Evolutionary conservation across 2,113 vertebrate species (phyloP).

Genomic region (Gymnogyps californianus): DNA sequence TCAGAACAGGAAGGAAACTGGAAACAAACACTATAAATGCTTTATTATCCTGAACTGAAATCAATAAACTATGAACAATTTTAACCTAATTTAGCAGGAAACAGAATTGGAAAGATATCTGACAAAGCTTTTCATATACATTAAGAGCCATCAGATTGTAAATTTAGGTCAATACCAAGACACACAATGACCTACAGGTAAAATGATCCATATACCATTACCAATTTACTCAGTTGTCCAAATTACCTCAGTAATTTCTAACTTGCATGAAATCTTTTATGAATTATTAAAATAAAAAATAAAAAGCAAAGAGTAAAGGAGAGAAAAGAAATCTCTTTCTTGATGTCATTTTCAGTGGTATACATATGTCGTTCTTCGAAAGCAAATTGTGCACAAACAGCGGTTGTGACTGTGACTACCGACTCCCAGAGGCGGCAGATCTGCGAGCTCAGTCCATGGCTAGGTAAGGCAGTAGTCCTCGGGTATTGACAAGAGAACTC

Average conservation of each 20-base stretch:
- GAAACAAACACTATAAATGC: conserved; percentile 19
- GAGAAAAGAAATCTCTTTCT: neutral
- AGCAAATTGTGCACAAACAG: neutral
- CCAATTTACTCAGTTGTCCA: neutral
- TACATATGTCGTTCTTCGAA: rapidly evolving
- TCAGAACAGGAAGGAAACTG: conserved; percentile 32
- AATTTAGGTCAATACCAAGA: neutral
- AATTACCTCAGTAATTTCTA: neutral
- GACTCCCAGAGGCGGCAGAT: rapidly evolving
- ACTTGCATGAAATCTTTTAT: neutral
- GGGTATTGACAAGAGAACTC: neutral
- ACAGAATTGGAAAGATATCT: neutral
- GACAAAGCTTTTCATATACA: conserved; percentile 27
- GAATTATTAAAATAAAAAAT: neutral
- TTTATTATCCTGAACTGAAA: conserved; percentile 35
- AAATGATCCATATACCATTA: neutral
- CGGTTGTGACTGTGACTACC: neutral
- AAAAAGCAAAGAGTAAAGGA: neutral
- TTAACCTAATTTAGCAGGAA: conserved; percentile 40
- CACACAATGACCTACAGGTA: neutral
- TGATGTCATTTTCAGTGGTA: neutral
- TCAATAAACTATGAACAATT: conserved; percentile 22
- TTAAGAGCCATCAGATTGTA: neutral
- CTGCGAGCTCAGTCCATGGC: rapidly evolving
- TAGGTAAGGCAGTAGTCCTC: neutral